Conservation (phyloP, 2,888 invertebrate species). For the Himalopsyche tibetana region DNA sequence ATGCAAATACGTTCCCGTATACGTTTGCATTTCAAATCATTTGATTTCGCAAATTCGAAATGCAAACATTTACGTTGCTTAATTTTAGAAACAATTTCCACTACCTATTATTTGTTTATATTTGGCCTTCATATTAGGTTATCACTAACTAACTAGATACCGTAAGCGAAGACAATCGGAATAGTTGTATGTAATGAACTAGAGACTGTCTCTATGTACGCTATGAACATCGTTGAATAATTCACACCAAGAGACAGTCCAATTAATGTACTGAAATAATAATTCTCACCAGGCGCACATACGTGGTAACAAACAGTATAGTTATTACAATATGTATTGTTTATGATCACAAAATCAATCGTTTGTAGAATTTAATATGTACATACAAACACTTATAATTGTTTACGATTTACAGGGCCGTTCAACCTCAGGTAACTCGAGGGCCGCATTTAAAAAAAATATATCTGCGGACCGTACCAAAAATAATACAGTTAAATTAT, state of each 20-base stretch:
- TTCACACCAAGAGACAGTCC: slow-evolving; percentile 16
- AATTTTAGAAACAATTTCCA: neutral
- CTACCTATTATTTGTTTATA: neutral
- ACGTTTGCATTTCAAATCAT: too few relatives aligned
- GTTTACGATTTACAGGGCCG: too few relatives aligned
- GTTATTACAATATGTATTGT: too few relatives aligned
- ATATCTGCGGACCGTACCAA: too few relatives aligned
- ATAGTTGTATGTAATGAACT: slow-evolving; percentile 16
- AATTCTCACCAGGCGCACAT: neutral
- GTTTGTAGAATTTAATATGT: too few relatives aligned
- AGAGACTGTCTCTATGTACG: neutral
- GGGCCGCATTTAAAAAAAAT: too few relatives aligned
- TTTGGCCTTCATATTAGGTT: neutral
- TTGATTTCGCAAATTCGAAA: neutral
- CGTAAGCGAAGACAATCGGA: slow-evolving; percentile 5
- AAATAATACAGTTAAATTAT: too few relatives aligned
- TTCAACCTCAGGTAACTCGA: too few relatives aligned
- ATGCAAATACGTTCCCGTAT: too few relatives aligned
- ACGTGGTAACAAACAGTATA: too few relatives aligned
- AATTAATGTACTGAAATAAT: neutral
- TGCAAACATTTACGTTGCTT: neutral
- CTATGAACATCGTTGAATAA: neutral
- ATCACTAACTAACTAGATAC: neutral
- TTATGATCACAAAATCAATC: too few relatives aligned
- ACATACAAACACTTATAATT: too few relatives aligned